A percentile compares a stretch with the other conserved stretches of the same genome.
Evolutionary conservation across 1,140 invertebrate genomes (phyloP).

Genomic region (Heliconius eleuchia): DNA sequence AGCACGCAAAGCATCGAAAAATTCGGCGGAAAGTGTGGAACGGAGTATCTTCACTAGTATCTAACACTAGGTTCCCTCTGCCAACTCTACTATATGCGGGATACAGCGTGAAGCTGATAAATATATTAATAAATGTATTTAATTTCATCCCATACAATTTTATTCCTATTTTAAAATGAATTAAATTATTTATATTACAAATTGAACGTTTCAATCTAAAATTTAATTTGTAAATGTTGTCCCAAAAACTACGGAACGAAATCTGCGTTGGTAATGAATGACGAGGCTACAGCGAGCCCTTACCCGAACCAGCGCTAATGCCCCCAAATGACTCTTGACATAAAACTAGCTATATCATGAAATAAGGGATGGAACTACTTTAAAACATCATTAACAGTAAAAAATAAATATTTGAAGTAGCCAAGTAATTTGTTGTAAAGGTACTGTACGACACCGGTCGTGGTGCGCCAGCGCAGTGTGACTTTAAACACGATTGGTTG

Average conservation of each 20-base stretch:
- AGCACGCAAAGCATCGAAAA: too few species aligned
- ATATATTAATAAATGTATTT: not conserved
- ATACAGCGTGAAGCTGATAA: too few species aligned
- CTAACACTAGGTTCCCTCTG: too few species aligned
- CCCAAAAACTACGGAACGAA: slow-evolving; percentile 11
- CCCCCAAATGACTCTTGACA: slow-evolving; percentile 23
- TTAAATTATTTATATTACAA: not conserved
- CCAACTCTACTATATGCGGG: too few species aligned
- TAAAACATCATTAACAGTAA: too few species aligned
- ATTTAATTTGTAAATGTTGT: slow-evolving; percentile 19
- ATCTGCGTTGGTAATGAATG: slow-evolving; percentile 27
- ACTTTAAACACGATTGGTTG: too few species aligned
- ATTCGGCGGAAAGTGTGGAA: too few species aligned
- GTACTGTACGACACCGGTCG: too few species aligned
- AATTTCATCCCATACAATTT: not conserved
- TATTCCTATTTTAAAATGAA: not conserved
- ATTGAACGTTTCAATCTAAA: not conserved
- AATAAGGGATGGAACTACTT: not conserved
- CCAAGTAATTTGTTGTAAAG: too few species aligned
- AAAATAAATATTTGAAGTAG: too few species aligned
- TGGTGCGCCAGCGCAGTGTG: too few species aligned
- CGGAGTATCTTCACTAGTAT: too few species aligned
- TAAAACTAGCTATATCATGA: slow-evolving; percentile 15
- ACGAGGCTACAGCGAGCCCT: slow-evolving; percentile 23
- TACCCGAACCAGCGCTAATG: slow-evolving; percentile 27